phyloP scores from a whole-genome alignment of 2,888 invertebrate species.

The Ecliptopera silaceata region DNA sequence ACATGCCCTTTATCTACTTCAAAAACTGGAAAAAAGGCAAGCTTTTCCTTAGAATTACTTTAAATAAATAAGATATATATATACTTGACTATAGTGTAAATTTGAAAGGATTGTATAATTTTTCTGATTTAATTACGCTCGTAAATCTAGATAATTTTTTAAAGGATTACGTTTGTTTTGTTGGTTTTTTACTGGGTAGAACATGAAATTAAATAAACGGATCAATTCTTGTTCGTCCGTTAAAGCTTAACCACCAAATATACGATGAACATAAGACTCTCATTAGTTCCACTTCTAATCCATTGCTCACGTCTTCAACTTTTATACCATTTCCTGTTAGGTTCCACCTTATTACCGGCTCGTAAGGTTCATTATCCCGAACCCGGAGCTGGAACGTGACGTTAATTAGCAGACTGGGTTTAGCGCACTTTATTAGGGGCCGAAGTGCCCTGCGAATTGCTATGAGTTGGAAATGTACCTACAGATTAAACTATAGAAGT shows the following conservation, averaged over 20 bases:
- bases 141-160: too few species aligned
- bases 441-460: conserved; percentile 5
- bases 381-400: background rate
- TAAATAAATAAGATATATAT: too few species aligned
- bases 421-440: conserved; percentile 11
- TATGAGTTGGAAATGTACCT: background rate
- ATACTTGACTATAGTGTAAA: too few species aligned
- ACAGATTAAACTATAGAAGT: background rate
- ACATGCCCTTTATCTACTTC: too few species aligned
- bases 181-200: too few species aligned
- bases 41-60: too few species aligned
- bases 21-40: too few species aligned
- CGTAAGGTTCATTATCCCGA: background rate
- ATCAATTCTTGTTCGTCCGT: background rate
- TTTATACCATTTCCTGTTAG: background rate
- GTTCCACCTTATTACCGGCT: background rate
- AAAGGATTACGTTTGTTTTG: too few species aligned
- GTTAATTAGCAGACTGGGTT: conserved; percentile 8
- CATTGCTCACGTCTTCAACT: conserved; percentile 5
- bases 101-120: too few species aligned
- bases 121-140: too few species aligned
- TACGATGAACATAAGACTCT: background rate
- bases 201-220: too few species aligned
- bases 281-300: conserved; percentile 5
- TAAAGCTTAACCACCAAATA: background rate